phyloP scores from a whole-genome alignment of 2,888 invertebrate species.

The Stramonita haemastoma region DNA sequence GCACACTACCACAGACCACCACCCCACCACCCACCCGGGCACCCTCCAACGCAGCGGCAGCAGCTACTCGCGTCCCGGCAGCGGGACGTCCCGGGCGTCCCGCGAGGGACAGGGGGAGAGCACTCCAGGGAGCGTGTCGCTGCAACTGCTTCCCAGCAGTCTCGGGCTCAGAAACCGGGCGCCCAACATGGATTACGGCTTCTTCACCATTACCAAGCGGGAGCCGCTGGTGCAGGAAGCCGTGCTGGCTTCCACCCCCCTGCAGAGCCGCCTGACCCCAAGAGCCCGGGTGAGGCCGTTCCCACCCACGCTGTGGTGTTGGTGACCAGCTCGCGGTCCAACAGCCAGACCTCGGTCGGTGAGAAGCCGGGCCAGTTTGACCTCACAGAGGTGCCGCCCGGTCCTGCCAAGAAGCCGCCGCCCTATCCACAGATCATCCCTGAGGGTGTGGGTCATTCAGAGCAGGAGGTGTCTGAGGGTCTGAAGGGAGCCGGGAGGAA shows the following conservation, averaged over 20 bases:
- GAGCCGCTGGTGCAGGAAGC: background rate
- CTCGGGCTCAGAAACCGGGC: background rate
- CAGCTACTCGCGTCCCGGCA: background rate
- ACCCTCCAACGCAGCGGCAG: conserved; percentile 14
- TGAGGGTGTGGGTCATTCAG: background rate
- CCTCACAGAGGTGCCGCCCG: no score
- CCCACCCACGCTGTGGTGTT: no score
- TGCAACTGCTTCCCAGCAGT: background rate
- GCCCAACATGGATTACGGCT: background rate
- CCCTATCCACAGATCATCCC: background rate
- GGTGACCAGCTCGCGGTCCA: background rate
- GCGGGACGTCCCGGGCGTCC: background rate
- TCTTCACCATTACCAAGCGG: background rate
- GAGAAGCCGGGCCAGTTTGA: background rate
- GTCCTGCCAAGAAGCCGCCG: background rate
- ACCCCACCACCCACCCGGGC: conserved; percentile 8
- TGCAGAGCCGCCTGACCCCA: no score
- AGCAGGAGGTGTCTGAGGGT: background rate
- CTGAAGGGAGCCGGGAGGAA: background rate
- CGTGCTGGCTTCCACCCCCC: no score
- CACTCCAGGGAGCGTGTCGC: no score
- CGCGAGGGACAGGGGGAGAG: background rate
- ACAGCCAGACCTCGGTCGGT: background rate
- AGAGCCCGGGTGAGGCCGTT: no score
- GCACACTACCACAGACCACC: background rate